Conservation (phyloP, 2,888 invertebrate species). For the Trichacis sp. region DNA sequence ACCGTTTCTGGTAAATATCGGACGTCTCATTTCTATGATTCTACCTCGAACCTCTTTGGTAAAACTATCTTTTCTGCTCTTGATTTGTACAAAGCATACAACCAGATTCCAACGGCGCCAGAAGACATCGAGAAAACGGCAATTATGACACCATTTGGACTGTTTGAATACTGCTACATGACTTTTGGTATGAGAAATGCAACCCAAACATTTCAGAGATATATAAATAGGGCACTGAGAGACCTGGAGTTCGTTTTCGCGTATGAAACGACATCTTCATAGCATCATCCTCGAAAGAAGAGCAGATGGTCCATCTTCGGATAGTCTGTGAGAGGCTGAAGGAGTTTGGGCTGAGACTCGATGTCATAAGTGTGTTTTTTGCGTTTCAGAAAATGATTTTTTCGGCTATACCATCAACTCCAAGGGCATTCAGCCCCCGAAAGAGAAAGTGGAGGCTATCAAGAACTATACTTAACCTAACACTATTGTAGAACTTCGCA, state of each 20-base stretch:
- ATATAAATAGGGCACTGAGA: slow-evolving; percentile 1
- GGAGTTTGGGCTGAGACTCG: slow-evolving; percentile 13
- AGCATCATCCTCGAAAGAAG: slow-evolving; percentile 5
- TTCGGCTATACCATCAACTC: slow-evolving; percentile 16
- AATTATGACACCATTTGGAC: slow-evolving; percentile 33
- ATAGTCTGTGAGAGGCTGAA: slow-evolving; percentile 2
- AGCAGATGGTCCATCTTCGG: slow-evolving; percentile 23
- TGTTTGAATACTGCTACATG: slow-evolving; percentile 33
- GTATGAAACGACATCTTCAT: slow-evolving; percentile 30
- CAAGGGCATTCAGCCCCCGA: slow-evolving; percentile 6
- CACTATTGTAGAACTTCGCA: slow-evolving; percentile 11
- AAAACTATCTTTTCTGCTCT: slow-evolving; percentile 36
- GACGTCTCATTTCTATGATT: slow-evolving; percentile 50
- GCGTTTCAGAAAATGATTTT: slow-evolving; percentile 13
- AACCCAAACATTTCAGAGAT: slow-evolving; percentile 17
- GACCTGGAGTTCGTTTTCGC: slow-evolving; percentile 19
- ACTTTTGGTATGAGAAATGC: slow-evolving; percentile 27
- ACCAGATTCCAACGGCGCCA: slow-evolving; percentile 21
- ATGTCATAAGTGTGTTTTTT: slow-evolving; percentile 26
- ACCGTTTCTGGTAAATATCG: slow-evolving; percentile 54
- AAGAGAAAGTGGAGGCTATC: slow-evolving; percentile 1
- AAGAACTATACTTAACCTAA: slow-evolving; percentile 7
- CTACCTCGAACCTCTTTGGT: slow-evolving; percentile 31
- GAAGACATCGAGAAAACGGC: slow-evolving; percentile 31
- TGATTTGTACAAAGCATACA: slow-evolving; percentile 15